Percentiles rank a stretch among this genome's conserved stretches.
Evolutionary conservation across 2,888 invertebrate genomes (phyloP).

Genomic region (Bombylius discolor): DNA sequence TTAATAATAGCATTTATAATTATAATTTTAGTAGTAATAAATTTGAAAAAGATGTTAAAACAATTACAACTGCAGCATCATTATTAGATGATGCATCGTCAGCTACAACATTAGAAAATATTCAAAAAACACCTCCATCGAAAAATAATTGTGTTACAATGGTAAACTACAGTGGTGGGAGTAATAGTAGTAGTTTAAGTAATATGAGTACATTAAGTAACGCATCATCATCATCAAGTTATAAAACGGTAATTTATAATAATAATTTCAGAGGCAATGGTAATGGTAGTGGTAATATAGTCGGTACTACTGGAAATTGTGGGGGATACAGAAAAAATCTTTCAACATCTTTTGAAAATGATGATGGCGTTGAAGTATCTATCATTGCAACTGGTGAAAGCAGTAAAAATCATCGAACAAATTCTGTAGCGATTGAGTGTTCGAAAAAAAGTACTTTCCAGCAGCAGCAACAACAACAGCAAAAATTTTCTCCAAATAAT

Average conservation of each 20-base stretch:
- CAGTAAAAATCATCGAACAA: too few species aligned
- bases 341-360: slow-evolving; percentile 25
- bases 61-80: not conserved
- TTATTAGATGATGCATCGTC: not conserved
- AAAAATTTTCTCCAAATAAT: too few species aligned
- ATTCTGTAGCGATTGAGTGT: too few species aligned
- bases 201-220: slow-evolving; percentile 18
- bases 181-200: slow-evolving; percentile 17
- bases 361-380: not conserved
- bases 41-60: not conserved
- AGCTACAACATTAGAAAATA: not conserved
- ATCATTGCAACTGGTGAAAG: too few species aligned
- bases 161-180: slow-evolving; percentile 17
- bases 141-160: slow-evolving; percentile 3
- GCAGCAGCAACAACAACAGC: too few species aligned
- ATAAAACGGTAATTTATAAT: not conserved
- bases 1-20: not conserved
- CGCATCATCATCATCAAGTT: not conserved
- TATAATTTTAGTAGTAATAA: slow-evolving; percentile 3
- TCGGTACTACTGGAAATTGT: slow-evolving; percentile 5
- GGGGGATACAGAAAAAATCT: slow-evolving; percentile 31
- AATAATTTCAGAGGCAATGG: slow-evolving; percentile 5
- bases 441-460: too few species aligned
- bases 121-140: not conserved
- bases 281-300: slow-evolving; percentile 7